Conservation (phyloP, 2,797 vertebrate genomes). For the Lacerta bilineata region DNA sequence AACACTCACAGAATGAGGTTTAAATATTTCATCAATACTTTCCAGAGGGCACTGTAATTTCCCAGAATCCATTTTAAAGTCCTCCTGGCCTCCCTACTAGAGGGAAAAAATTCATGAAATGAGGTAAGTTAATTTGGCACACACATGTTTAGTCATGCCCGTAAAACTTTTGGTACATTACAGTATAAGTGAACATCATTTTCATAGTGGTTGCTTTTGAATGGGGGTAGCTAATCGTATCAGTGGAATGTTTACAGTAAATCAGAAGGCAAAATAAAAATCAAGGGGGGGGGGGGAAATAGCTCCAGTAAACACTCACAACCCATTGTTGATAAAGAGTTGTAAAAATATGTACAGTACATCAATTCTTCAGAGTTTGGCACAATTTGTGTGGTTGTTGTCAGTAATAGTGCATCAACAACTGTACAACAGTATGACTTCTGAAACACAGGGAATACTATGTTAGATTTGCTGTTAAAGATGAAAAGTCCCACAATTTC, state of each 20-base stretch:
- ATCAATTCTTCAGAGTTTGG: constrained; percentile 98
- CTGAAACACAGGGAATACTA: constrained; percentile 81
- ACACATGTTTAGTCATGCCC: constrained; percentile 89
- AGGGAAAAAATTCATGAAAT: constrained; percentile 86
- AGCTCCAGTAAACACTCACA: constrained; percentile 88
- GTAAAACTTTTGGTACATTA: constrained; percentile 94
- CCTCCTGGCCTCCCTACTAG: constrained; percentile 78
- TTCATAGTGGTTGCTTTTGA: constrained; percentile 90
- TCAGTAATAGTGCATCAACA: constrained; percentile 97
- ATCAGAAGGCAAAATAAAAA: constrained; percentile 84
- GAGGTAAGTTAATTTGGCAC: constrained; percentile 99
- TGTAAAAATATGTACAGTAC: constrained; percentile 94
- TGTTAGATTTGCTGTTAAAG: constrained; percentile 82
- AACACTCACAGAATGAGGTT: constrained; percentile 72
- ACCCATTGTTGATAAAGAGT: constrained; percentile 92
- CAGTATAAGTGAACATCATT: constrained; percentile 83
- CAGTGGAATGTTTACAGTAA: constrained; percentile 90
- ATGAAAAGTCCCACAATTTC: constrained; percentile 80
- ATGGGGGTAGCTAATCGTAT: constrained; percentile 87
- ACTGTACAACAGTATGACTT: constrained; percentile 96
- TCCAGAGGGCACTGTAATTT: constrained; percentile 69
- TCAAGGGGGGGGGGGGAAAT: constrained; percentile 65
- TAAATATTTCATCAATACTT: constrained; percentile 70
- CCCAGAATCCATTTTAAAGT: constrained; percentile 64
- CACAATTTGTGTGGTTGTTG: constrained; percentile 88